phyloP scores from a whole-genome alignment of 1,140 invertebrate species.

The Apis dorsata region DNA sequence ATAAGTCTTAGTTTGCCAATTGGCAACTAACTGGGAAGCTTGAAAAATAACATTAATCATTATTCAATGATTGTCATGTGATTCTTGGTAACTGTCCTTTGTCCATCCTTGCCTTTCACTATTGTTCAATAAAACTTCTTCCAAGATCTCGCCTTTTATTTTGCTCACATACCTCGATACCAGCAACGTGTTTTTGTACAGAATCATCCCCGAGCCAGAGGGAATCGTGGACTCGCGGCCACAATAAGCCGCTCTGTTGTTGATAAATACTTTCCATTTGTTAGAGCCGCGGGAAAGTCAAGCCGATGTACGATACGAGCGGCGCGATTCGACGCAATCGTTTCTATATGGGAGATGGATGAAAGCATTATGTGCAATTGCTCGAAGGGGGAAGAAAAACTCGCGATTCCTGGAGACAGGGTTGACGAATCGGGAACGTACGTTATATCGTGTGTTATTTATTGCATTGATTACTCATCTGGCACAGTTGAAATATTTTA shows the following conservation, averaged over 20 bases:
- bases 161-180: constrained; percentile 23
- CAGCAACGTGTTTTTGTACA: constrained; percentile 6
- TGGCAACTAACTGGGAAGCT: background rate
- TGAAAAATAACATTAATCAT: background rate
- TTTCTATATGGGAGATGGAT: constrained; percentile 2
- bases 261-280: constrained; percentile 45
- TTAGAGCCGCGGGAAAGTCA: constrained; percentile 34
- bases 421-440: background rate
- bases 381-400: background rate
- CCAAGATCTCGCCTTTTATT: constrained; percentile 25
- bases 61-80: background rate
- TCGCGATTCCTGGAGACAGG: background rate
- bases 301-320: constrained; percentile 5
- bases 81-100: constrained; percentile 11
- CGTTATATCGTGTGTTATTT: background rate
- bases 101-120: constrained; percentile 25
- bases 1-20: background rate
- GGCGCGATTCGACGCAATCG: constrained; percentile 4
- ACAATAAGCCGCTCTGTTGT: background rate
- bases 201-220: background rate
- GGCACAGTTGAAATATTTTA: background rate
- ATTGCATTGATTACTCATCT: background rate
- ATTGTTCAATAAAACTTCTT: constrained; percentile 12
- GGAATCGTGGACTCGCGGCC: background rate
- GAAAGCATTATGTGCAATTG: background rate